Evolutionary conservation across 53 echinoderm and acorn worm genomes (phyloP).

Genomic region (Apostichopus leukothele): DNA sequence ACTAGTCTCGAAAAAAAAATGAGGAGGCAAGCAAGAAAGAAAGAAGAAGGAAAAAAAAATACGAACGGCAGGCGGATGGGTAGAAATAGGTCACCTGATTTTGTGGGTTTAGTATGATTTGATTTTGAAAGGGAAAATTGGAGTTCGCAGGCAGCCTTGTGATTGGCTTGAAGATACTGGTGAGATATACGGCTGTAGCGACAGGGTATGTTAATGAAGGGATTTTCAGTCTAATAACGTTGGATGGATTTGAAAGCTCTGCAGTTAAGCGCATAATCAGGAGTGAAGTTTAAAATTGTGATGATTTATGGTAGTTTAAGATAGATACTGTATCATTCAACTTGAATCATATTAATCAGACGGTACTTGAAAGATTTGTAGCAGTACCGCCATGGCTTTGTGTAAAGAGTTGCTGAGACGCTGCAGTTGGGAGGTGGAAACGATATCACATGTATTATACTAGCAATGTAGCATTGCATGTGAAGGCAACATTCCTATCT

Average conservation of each 20-base stretch:
- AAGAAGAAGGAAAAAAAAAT: neutral
- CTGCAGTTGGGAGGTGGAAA: too few relatives aligned
- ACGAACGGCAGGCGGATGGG: conserved; percentile 44
- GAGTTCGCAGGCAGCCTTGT: conserved; percentile 14
- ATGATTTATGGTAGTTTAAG: conserved; percentile 23
- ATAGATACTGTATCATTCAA: neutral
- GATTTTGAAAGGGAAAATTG: conserved; percentile 36
- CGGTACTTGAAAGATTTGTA: too few relatives aligned
- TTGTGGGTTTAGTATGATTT: conserved; percentile 41
- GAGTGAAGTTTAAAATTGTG: conserved; percentile 39
- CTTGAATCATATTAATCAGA: conserved; percentile 3
- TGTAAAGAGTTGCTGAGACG: too few relatives aligned
- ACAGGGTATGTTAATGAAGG: conserved; percentile 36
- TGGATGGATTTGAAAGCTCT: conserved; percentile 45
- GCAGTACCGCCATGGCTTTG: too few relatives aligned
- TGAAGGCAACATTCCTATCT: too few relatives aligned
- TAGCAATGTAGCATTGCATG: too few relatives aligned
- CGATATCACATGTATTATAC: too few relatives aligned
- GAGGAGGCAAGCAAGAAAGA: neutral
- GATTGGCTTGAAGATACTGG: conserved; percentile 20
- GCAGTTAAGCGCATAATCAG: conserved; percentile 24
- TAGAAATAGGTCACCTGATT: conserved; percentile 47
- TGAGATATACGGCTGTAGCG: conserved; percentile 2
- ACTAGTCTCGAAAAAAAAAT: conserved; percentile 11
- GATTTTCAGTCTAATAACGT: conserved; percentile 42